A percentile compares a stretch with the other conserved stretches of the same genome.
Evolutionary conservation across 2,888 invertebrate genomes (phyloP).

Genomic region (Eurytoma californica): DNA sequence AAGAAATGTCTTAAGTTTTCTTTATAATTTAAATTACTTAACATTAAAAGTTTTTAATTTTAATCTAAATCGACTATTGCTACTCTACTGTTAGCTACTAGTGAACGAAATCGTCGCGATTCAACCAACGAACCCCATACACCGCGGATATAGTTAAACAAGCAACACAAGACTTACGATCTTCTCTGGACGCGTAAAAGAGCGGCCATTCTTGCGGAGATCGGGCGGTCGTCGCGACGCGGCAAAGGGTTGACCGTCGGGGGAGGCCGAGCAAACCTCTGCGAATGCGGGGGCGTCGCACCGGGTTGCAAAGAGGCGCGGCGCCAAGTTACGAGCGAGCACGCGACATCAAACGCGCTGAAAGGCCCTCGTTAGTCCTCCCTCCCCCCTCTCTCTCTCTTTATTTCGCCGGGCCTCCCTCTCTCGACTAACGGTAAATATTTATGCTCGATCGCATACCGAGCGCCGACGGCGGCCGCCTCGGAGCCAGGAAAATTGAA

Average conservation of each 20-base stretch:
- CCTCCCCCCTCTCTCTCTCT: not conserved
- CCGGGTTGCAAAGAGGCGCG: not conserved
- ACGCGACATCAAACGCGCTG: conserved; percentile 26
- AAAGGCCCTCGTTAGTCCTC: not conserved
- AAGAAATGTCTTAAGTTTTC: too few relatives aligned
- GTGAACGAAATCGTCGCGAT: too few relatives aligned
- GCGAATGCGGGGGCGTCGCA: not conserved
- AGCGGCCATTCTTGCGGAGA: too few relatives aligned
- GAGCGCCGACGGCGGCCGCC: conserved; percentile 28
- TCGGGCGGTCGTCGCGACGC: not conserved
- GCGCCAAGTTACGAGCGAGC: not conserved
- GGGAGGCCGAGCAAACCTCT: not conserved
- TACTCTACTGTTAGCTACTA: too few relatives aligned
- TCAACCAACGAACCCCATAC: too few relatives aligned
- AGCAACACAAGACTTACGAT: too few relatives aligned
- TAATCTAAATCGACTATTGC: too few relatives aligned
- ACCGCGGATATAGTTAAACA: too few relatives aligned
- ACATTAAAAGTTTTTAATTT: too few relatives aligned
- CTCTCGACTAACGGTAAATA: conserved; percentile 49
- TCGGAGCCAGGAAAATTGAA: conserved; percentile 27
- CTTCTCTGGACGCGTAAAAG: too few relatives aligned
- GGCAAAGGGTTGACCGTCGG: conserved; percentile 1
- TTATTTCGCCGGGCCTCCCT: not conserved
- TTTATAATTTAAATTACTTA: too few relatives aligned
- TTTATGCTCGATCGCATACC: conserved; percentile 56